Conservation (phyloP, 2,113 vertebrate species). For the Bufo gargarizans region DNA sequence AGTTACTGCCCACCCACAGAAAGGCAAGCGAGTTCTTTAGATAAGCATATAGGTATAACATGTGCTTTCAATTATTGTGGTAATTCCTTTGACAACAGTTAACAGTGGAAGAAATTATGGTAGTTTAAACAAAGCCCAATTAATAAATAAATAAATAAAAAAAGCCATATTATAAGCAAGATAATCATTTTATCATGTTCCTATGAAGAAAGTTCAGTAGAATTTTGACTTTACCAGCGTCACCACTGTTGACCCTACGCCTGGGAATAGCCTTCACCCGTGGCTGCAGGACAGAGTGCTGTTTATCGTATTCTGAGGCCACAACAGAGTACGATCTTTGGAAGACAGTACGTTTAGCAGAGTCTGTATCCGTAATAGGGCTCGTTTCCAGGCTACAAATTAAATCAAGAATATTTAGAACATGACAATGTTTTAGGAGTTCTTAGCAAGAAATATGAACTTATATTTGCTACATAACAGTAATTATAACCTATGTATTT, state of each 20-base stretch:
- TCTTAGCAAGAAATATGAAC: not conserved
- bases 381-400: conserved; percentile 91
- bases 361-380: conserved; percentile 95
- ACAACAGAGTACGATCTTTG: conserved; percentile 98
- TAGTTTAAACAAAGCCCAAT: not conserved
- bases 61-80: not conserved
- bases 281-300: conserved; percentile 93
- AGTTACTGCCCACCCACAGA: too few species aligned
- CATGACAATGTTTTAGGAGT: not conserved
- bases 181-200: not conserved
- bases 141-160: not conserved
- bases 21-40: too few species aligned
- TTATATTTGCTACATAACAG: too few species aligned
- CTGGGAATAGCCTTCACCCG: conserved; percentile 94
- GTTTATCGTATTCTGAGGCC: conserved; percentile 97
- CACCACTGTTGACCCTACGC: conserved; percentile 95
- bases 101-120: not conserved
- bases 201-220: not conserved
- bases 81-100: not conserved
- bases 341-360: conserved; percentile 94
- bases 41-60: too few species aligned
- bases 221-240: conserved; percentile 80
- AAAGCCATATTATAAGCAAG: too few species aligned
- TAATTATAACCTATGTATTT: too few species aligned
- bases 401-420: not conserved